Conservation (phyloP, 2,113 vertebrate species). For the Poeciliopsis occidentalis region DNA sequence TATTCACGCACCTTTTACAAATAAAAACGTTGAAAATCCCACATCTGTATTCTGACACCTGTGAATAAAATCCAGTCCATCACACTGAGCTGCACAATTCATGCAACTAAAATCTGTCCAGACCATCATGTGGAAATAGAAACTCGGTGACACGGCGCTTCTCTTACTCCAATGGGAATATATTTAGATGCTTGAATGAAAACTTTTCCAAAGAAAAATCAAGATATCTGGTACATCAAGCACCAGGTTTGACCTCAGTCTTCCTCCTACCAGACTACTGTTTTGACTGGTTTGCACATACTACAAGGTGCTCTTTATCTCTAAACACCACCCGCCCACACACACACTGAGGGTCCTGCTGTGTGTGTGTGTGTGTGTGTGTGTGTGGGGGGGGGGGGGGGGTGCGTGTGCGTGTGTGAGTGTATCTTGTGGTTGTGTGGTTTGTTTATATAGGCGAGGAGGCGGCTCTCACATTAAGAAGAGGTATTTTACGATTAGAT, state of each 20-base stretch:
- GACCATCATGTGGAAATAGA: not conserved
- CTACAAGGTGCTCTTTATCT: slow-evolving; percentile 64
- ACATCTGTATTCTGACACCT: not conserved
- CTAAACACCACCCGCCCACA: slow-evolving; percentile 7
- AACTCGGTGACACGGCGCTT: not conserved
- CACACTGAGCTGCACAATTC: not conserved
- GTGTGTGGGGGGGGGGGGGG: too few species aligned
- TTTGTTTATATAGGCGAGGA: slow-evolving; percentile 64
- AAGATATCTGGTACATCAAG: not conserved
- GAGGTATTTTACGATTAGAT: slow-evolving; percentile 56
- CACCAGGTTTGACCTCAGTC: slow-evolving; percentile 9
- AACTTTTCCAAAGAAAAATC: not conserved
- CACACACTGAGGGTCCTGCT: not conserved
- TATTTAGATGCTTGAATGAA: not conserved
- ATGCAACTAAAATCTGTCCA: not conserved
- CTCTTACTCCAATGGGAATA: not conserved
- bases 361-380: slow-evolving; percentile 17
- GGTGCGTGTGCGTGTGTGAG: too few species aligned
- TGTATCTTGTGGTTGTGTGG: slow-evolving; percentile 54
- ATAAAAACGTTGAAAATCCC: too few species aligned
- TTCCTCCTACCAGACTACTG: not conserved
- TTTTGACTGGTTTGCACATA: slow-evolving; percentile 13
- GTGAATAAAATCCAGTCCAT: not conserved
- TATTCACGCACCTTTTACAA: not conserved
- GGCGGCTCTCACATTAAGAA: slow-evolving; percentile 52